These are phyloP conservation scores for Andinoacara biseriatus DNA, from an alignment of 2,113 vertebrate species.

Conservation along the genomic window DNA sequence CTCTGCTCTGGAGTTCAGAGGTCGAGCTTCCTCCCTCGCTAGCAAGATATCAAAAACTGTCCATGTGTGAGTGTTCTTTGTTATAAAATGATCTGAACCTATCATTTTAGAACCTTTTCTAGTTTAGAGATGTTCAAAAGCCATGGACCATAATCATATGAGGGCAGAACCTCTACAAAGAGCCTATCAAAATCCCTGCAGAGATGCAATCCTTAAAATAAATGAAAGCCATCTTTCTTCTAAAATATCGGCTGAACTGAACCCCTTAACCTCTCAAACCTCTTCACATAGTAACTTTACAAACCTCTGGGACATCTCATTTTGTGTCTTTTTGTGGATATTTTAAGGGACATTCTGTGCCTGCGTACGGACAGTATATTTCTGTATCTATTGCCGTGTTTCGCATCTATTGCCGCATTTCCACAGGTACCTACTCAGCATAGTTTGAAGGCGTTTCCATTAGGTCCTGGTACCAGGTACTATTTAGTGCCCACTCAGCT, in stretches of 20 bases:
- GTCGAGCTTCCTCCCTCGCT: no score
- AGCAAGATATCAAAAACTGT: no score
- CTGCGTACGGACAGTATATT: no score
- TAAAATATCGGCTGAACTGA: not conserved
- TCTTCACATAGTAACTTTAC: not conserved
- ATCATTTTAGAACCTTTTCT: no score
- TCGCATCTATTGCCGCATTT: not conserved
- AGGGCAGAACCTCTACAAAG: not conserved
- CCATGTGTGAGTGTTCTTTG: no score
- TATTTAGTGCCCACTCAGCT: no score
- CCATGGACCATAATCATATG: not conserved
- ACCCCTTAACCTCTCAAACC: not conserved
- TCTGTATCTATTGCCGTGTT: not conserved
- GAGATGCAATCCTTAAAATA: not conserved
- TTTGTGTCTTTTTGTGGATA: not conserved
- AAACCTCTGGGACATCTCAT: not conserved
- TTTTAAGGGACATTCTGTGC: not conserved
- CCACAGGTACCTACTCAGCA: no score
- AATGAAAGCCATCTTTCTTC: not conserved
- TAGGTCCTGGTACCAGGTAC: no score
- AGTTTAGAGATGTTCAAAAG: not conserved
- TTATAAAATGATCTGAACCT: no score
- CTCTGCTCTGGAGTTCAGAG: no score
- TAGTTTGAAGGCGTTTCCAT: no score
- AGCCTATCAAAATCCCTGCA: not conserved